phyloP scores from a whole-genome alignment of 2,888 invertebrate genomes.

The Orthosia cruda region DNA sequence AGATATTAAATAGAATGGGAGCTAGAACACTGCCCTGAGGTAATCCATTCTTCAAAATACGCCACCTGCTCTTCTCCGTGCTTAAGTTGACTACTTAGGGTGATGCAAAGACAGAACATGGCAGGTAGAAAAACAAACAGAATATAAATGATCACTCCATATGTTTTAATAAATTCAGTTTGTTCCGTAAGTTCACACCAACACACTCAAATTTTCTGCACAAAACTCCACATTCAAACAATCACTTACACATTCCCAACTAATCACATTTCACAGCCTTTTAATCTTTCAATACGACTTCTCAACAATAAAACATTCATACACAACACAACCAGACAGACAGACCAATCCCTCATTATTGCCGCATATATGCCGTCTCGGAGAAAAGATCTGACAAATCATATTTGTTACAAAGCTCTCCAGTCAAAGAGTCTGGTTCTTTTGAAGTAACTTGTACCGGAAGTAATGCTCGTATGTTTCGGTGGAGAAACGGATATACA shows the following conservation, averaged over 20 bases:
- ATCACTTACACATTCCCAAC: neutral
- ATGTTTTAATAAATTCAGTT: too few relatives aligned
- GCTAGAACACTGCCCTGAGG: too few relatives aligned
- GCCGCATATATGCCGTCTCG: neutral
- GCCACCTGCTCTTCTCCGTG: too few relatives aligned
- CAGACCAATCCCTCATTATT: slow-evolving; percentile 36
- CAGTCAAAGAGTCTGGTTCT: slow-evolving; percentile 42
- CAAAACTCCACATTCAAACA: too few relatives aligned
- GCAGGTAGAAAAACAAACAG: too few relatives aligned
- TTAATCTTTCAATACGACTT: slow-evolving; percentile 15
- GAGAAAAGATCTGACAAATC: slow-evolving; percentile 42
- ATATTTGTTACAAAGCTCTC: slow-evolving; percentile 55
- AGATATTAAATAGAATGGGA: too few relatives aligned
- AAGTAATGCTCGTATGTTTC: slow-evolving; percentile 40
- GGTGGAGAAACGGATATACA: slow-evolving; percentile 15
- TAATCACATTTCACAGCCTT: slow-evolving; percentile 10
- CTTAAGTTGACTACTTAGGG: too few relatives aligned
- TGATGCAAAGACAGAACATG: too few relatives aligned
- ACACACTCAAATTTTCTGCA: too few relatives aligned
- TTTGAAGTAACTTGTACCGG: slow-evolving; percentile 44
- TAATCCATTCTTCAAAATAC: too few relatives aligned
- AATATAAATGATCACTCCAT: too few relatives aligned
- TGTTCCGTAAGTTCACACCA: too few relatives aligned
- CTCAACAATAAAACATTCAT: slow-evolving; percentile 6
- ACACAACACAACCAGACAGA: neutral